Base-by-base conservation (phyloP, 30 jellyfish, hydroid and myxozoan genomes). In the Cassiopea andromeda region DNA sequence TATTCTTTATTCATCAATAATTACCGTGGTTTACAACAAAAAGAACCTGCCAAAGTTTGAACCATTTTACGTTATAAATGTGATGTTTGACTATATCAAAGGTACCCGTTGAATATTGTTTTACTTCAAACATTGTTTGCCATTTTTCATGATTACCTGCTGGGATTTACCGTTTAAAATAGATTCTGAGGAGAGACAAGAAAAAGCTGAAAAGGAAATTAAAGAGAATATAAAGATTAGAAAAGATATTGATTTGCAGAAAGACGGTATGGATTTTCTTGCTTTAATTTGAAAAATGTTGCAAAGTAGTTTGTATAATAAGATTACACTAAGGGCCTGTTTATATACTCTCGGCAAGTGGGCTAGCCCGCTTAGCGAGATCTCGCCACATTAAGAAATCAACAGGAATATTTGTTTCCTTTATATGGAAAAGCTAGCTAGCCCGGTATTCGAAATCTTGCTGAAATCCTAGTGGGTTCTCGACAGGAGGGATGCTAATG, bases 111-210 rank as follows among this genome's bases (percentile, higher is more conserved):
- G 19, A 8, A 2, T 2, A 8, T 61, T 61, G 4, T 4, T 17
- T 61, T 61, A 61, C 10, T 6, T 8, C 43, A 13, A 2, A 4
- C 14, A 6, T 61, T 27, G 2, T 2, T 7, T 3, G 38, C 15
- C 75, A 6, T 2, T 14, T 7, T 50, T 12, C 14, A 6, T 77
- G 12, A 44, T 15, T 38, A 77, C 86, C 86, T 77, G 86, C 86
- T 77, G 50, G 4, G 48, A 48, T 1, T 16, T 75, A 3, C 46
- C 27, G 14, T 48, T 2, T 81, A n/a, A 7, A 61, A n/a, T 84
- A 94, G 98, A 94, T n/a, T 49, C 94, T 16, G 97, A 89, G 75
- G 89, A 69, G 48, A 79, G 77, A 68, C 87, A 76, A 61, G 88
- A 85, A 69, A 85, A 75, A 15, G 69, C 91, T 17, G 98, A 94